Evolutionary conservation across 2,888 invertebrate genomes (phyloP), one percentile per base, ranked within the genome.

Genomic region (Synergus gifuensis): DNA sequence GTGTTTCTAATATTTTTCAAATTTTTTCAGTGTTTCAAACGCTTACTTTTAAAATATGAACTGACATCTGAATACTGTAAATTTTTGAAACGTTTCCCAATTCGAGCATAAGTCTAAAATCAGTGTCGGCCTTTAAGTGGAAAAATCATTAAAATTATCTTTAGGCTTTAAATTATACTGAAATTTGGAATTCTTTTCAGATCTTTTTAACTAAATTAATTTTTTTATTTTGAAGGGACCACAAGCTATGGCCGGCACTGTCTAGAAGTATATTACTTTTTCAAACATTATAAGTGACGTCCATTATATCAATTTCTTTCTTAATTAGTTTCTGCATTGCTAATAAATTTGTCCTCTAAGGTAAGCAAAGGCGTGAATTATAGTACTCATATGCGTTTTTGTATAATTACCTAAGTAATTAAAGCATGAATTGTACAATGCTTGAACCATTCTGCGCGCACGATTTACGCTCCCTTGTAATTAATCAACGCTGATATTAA

Each of bases 381-480:
- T 49, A 22, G 44, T 44, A 66, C 28, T 16, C 28, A 28, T 49
- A 28, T 36, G 36, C 46, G 28, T 54, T 44, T 49, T n/a, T 49
- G 28, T 54, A 73, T 73, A 73, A 73, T 73, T 73, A 73, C 69
- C 49, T 46, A 73, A 36, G 54, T 73, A 73, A 73, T 73, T 22
- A 73, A 28, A 49, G 36, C 36, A 49, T 54, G 69, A 73, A 16
- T 40, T 73, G 36, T 46, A 73, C 49, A 73, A 49, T 73, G 36
- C 69, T 73, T 73, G 54, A 49, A 73, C 22, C 44, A 73, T 73
- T 54, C 22, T 73, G 46, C 54, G 54, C 49, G 36, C 49, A 49
- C 49, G 49, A 49, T 36, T n/a, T 36, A 49, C 54, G 54, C 54
- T 73, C 54, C 16, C 69, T 73, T 54, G 69, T 73, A 73, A 73